These are phyloP conservation scores for Microhierax caerulescens DNA, from an alignment of 2,797 vertebrate genomes.

Conservation along the genomic window DNA sequence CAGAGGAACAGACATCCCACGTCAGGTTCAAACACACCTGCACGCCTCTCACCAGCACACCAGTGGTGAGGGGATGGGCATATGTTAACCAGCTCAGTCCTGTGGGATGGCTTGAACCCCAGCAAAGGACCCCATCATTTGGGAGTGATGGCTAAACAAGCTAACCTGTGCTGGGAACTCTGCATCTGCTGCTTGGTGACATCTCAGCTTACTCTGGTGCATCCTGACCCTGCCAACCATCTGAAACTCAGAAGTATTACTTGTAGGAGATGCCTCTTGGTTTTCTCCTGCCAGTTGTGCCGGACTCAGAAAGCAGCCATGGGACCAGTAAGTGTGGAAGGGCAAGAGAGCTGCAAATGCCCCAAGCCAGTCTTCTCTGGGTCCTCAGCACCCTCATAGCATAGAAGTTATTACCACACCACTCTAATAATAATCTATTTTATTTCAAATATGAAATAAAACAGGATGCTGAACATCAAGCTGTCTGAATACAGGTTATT, in stretches of 20 bases:
- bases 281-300: conserved; percentile 37
- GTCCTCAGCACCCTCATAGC: not conserved
- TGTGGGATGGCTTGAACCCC: not conserved
- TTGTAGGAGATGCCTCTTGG: not conserved
- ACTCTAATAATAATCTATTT: not conserved
- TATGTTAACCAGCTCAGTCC: not conserved
- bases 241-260: not conserved
- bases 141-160: not conserved
- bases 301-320: not conserved
- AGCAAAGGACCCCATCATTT: not conserved
- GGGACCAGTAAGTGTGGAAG: not conserved
- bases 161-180: not conserved
- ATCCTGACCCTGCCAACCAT: not conserved
- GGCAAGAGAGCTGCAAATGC: conserved; percentile 28
- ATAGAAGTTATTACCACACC: not conserved
- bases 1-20: not conserved
- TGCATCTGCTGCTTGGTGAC: not conserved
- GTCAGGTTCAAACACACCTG: not conserved
- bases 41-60: not conserved
- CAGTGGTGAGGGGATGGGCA: not conserved
- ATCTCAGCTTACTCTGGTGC: not conserved
- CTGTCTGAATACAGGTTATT: not conserved
- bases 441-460: not conserved
- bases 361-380: not conserved
- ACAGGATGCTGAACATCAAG: not conserved